Evolutionary conservation across 2,113 vertebrate species (phyloP), one percentile per base, ranked within the genome.

Genomic region (Lampris megalopsis): DNA sequence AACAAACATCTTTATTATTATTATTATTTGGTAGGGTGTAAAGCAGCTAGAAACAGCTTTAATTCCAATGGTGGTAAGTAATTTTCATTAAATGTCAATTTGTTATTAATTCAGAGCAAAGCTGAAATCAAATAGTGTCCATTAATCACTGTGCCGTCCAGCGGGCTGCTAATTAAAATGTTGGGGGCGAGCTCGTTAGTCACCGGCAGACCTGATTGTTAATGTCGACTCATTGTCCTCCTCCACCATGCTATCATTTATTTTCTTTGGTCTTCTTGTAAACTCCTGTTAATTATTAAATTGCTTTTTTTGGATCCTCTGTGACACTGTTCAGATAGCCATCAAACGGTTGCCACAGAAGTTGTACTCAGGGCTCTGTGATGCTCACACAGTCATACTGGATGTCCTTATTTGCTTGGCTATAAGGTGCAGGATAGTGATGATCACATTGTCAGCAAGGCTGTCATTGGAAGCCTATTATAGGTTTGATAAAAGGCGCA

Each of bases 71-170:
- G 92, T 85, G 83, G 93, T 92, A 91, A 94, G 94, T 93, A 92
- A 95, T 94, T 94, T 94, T 95, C 93, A 94, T 94, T 95, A 95
- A 94, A 95, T 94, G 93, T 94, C 93, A 94, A 95, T 95, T 95
- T 94, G 92, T 93, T 94, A 94, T 95, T 94, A 95, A 95, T 95
- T 94, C 92, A 87, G 89, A 93, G 91, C 92, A 94, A 94, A 89
- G 89, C 92, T 92, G 91, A 94, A 95, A 94, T 94, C 92, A 94
- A 94, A 95, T 93, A 92, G 93, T 92, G 91, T 93, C 93, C 94
- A 95, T 95, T 95, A 95, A 95, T 95, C 94, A 94, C 92, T 68
- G 89, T 82, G 89, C 93, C 87, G 93, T 95, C 94, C 93, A 71
- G 88, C 86, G 75, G 81, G 83, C 89, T 94, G 94, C 94, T 95